These are phyloP conservation scores for Cantharis rufa DNA, from an alignment of 2,888 invertebrate species.

Conservation along the genomic window DNA sequence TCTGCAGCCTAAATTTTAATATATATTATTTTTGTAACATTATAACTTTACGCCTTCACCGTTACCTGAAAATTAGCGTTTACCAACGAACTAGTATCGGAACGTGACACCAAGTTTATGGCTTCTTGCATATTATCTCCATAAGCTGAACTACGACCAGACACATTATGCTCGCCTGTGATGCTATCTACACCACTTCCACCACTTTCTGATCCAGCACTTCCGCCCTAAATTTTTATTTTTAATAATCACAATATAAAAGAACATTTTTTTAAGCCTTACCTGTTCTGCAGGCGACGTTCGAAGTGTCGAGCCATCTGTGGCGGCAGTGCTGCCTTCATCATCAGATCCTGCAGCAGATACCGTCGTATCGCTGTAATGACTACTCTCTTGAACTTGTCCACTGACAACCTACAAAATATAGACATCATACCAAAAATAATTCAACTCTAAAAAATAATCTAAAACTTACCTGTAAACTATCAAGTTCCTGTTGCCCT, in stretches of 20 bases:
- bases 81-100: conserved; percentile 62
- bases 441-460: neutral
- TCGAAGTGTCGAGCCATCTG: conserved; percentile 89
- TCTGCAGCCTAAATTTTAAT: conserved; percentile 38
- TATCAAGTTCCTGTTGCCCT: conserved; percentile 58
- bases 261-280: conserved; percentile 22
- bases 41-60: conserved; percentile 20
- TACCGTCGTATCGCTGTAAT: conserved; percentile 80
- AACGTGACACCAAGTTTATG: conserved; percentile 57
- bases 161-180: conserved; percentile 81
- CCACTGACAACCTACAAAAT: conserved; percentile 33
- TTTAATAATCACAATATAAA: neutral
- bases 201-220: conserved; percentile 83
- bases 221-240: conserved; percentile 46
- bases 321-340: conserved; percentile 93
- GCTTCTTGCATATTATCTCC: conserved; percentile 71
- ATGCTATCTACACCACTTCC: conserved; percentile 92
- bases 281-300: conserved; percentile 81
- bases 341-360: conserved; percentile 91
- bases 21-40: conserved; percentile 15
- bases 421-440: neutral
- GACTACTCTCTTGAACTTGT: conserved; percentile 60
- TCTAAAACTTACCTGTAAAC: conserved; percentile 54
- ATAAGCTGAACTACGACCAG: conserved; percentile 92
- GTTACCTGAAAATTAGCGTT: conserved; percentile 56